Conservation (phyloP, 2,888 invertebrate species). For the Coelopa pilipes region DNA sequence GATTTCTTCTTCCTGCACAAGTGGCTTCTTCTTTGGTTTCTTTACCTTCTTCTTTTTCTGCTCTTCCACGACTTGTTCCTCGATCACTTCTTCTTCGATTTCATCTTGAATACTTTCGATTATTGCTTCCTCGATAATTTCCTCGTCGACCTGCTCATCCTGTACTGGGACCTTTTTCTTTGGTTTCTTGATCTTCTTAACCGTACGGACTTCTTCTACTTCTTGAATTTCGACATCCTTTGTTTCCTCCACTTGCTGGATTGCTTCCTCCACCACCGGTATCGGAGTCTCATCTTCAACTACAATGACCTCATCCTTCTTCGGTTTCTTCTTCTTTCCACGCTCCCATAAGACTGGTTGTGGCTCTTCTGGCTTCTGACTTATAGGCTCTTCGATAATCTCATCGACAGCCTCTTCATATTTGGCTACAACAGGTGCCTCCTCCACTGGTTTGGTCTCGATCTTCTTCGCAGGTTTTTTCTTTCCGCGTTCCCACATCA, state of each 20-base stretch:
- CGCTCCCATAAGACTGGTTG: conserved; percentile 55
- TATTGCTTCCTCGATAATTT: conserved; percentile 12
- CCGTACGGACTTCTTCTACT: conserved; percentile 45
- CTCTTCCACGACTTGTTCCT: conserved; percentile 5
- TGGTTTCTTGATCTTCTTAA: conserved; percentile 47
- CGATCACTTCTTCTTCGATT: conserved; percentile 7
- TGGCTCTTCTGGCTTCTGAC: conserved; percentile 40
- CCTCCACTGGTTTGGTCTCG: conserved; percentile 49
- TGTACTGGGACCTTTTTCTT: neutral
- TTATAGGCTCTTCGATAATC: conserved; percentile 59
- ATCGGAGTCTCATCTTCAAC: conserved; percentile 20
- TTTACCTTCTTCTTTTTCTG: conserved; percentile 22
- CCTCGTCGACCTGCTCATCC: conserved; percentile 7
- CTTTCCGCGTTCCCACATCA: conserved; percentile 58
- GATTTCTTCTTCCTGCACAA: conserved; percentile 22
- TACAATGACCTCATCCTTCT: conserved; percentile 14
- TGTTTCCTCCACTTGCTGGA: conserved; percentile 24
- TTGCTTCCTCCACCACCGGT: conserved; percentile 23
- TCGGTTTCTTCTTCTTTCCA: conserved; percentile 32
- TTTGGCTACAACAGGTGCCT: conserved; percentile 45
- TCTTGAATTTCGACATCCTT: neutral
- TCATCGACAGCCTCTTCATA: conserved; percentile 53
- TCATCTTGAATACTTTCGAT: conserved; percentile 12
- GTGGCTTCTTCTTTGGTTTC: conserved; percentile 24
- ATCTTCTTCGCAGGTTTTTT: conserved; percentile 43